Conservation (phyloP, 1,140 invertebrate genomes). For the Onthophagus taurus region DNA sequence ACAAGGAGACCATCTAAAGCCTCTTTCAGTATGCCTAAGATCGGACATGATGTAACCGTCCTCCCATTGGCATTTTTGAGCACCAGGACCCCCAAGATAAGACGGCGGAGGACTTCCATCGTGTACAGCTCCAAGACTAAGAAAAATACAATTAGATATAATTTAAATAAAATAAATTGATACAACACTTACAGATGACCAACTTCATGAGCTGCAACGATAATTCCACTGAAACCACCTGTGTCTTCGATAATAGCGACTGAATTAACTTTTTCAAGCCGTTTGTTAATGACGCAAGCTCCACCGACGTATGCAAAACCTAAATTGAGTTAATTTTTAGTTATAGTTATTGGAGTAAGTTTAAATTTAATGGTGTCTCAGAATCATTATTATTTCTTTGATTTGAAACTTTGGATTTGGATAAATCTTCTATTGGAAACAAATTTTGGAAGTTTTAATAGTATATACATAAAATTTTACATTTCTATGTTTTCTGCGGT, state of each 20-base stretch:
- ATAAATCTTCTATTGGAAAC: too few relatives aligned
- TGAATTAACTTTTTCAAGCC: slow-evolving; percentile 91
- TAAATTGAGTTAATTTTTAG: slow-evolving; percentile 35
- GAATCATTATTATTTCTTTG: too few relatives aligned
- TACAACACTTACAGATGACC: slow-evolving; percentile 80
- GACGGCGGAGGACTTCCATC: slow-evolving; percentile 90
- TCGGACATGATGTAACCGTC: slow-evolving; percentile 96
- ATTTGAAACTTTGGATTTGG: too few relatives aligned
- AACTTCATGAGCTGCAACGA: slow-evolving; percentile 93
- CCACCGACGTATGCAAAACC: slow-evolving; percentile 94
- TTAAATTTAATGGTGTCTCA: too few relatives aligned
- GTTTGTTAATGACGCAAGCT: slow-evolving; percentile 90
- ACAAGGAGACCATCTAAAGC: slow-evolving; percentile 90
- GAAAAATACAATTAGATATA: slow-evolving; percentile 17
- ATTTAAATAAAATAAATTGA: background rate
- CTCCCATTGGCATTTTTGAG: slow-evolving; percentile 90
- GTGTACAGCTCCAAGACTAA: slow-evolving; percentile 84
- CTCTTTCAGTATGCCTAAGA: slow-evolving; percentile 85
- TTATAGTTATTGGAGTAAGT: too few relatives aligned
- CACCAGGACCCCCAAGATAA: slow-evolving; percentile 89
- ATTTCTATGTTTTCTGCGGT: too few relatives aligned
- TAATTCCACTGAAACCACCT: slow-evolving; percentile 91
- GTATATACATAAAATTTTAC: too few relatives aligned
- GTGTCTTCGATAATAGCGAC: slow-evolving; percentile 95
- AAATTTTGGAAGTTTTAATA: too few relatives aligned